Percentiles rank a stretch among this genome's conserved stretches.
phyloP scores from a whole-genome alignment of 2,113 vertebrate species.

The Spilogale gracilis region DNA sequence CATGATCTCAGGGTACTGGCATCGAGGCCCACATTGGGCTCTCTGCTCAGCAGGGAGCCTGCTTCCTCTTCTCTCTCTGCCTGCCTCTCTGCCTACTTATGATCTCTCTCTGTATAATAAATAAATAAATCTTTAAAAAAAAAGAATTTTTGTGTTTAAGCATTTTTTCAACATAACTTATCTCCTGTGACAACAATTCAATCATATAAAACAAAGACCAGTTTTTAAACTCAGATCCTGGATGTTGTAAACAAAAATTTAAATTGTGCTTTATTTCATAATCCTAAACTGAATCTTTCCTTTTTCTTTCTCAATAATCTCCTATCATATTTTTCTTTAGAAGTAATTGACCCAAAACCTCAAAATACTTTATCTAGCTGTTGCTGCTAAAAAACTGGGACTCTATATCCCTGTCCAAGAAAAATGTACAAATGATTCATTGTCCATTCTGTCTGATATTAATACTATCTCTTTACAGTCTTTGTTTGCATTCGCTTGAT shows the following conservation, averaged over 20 bases:
- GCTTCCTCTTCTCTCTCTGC: too few species aligned
- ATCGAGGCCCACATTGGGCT: too few species aligned
- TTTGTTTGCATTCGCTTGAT: not conserved
- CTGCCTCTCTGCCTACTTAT: too few species aligned
- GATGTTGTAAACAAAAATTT: slow-evolving; percentile 43
- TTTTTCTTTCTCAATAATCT: slow-evolving; percentile 53
- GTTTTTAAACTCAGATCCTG: slow-evolving; percentile 44
- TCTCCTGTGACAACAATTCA: slow-evolving; percentile 34
- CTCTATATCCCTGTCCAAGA: not conserved
- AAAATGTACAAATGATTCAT: slow-evolving; percentile 52
- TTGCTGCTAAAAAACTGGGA: not conserved
- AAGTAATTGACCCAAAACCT: slow-evolving; percentile 49
- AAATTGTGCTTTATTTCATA: slow-evolving; percentile 65
- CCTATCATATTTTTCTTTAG: slow-evolving; percentile 62
- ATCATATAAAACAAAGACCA: slow-evolving; percentile 46
- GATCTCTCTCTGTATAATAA: too few species aligned
- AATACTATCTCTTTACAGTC: not conserved
- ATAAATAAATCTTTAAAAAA: too few species aligned
- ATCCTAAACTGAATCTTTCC: not conserved
- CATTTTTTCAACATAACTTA: not conserved
- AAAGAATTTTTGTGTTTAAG: too few species aligned
- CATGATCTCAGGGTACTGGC: too few species aligned
- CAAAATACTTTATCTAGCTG: slow-evolving; percentile 48
- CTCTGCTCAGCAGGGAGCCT: too few species aligned
- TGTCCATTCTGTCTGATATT: not conserved